These are phyloP conservation scores for Drosophila repletoides DNA, from an alignment of 1,140 invertebrate species.

Conservation along the genomic window DNA sequence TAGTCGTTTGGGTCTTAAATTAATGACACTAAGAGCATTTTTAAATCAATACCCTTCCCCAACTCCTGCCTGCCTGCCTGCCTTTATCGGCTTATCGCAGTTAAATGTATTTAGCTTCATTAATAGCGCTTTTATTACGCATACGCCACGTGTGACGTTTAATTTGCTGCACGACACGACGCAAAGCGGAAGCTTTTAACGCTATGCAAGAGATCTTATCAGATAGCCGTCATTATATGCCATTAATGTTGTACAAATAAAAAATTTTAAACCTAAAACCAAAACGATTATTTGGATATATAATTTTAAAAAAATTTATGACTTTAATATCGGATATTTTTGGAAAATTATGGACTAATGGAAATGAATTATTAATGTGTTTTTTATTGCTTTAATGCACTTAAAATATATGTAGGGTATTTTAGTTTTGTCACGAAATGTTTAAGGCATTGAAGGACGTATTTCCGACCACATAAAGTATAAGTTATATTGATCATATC, in stretches of 20 bases:
- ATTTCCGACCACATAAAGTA: no score
- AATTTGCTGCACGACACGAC: conserved; percentile 15
- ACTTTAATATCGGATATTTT: no score
- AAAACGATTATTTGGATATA: no score
- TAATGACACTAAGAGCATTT: conserved; percentile 47
- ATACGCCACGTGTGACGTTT: conserved; percentile 56
- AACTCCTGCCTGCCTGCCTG: no score
- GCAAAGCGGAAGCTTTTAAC: conserved; percentile 39
- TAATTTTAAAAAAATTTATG: no score
- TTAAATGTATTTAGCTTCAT: conserved; percentile 23
- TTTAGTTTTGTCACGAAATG: no score
- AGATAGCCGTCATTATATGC: neutral
- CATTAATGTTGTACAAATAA: conserved; percentile 4
- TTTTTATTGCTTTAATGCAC: no score
- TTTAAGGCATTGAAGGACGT: no score
- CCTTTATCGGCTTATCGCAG: conserved; percentile 30
- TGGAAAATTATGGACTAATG: no score
- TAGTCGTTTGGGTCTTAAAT: conserved; percentile 24
- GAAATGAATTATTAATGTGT: no score
- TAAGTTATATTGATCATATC: no score
- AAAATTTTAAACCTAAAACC: no score
- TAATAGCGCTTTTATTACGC: conserved; percentile 58
- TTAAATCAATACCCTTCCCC: conserved; percentile 41
- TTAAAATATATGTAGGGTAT: neutral
- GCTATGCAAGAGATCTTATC: conserved; percentile 21